These are phyloP conservation scores for Bovichtus variegatus DNA, from an alignment of 2,797 vertebrate genomes.

Conservation along the genomic window DNA sequence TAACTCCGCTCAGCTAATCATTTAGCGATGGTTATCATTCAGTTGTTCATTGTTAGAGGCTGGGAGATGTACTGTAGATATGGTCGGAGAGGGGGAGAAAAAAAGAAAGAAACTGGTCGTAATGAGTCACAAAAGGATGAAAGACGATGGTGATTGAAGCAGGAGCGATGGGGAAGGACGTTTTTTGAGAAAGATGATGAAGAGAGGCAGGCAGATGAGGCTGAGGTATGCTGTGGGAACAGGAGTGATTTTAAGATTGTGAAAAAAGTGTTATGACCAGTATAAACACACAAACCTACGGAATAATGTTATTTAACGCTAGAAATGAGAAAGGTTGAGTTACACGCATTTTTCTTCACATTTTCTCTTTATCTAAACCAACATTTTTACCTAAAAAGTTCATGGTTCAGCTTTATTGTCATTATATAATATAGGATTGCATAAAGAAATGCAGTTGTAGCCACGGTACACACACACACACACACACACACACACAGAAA, in stretches of 20 bases:
- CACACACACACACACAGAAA: background rate
- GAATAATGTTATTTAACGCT: background rate
- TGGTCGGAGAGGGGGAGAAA: background rate
- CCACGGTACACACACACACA: background rate
- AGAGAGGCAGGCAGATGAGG: background rate
- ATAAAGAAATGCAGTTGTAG: background rate
- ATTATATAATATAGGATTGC: background rate
- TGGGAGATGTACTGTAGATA: slow-evolving; percentile 31
- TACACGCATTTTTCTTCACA: background rate
- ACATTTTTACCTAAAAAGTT: background rate
- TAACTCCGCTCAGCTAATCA: slow-evolving; percentile 64
- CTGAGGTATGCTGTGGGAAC: background rate
- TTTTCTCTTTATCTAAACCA: background rate
- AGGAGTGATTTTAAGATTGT: background rate
- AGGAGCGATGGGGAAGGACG: background rate
- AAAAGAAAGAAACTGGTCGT: background rate
- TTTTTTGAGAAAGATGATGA: background rate
- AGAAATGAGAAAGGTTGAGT: background rate
- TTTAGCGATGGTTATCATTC: slow-evolving; percentile 66
- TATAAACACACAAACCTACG: background rate
- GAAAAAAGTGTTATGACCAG: background rate
- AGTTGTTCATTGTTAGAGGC: slow-evolving; percentile 58
- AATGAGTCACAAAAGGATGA: background rate
- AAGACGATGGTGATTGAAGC: background rate
- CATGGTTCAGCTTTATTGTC: background rate